A percentile compares a stretch with the other conserved stretches of the same genome.
phyloP scores from a whole-genome alignment of 1,140 invertebrate species.

The Drosophila nigromelanica region DNA sequence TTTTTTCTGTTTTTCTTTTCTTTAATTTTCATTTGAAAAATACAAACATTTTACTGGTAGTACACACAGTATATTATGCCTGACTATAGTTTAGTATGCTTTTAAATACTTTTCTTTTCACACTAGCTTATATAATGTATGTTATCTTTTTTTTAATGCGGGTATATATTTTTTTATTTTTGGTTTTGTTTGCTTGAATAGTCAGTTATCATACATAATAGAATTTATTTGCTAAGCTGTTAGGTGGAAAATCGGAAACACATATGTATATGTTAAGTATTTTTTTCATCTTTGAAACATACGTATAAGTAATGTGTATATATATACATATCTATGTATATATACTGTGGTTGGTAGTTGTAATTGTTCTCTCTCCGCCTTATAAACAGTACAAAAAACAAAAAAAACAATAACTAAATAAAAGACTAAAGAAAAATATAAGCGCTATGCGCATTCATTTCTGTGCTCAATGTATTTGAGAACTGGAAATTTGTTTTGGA shows the following conservation, averaged over 20 bases:
- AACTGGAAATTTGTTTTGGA: conserved; percentile 2
- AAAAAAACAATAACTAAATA: conserved; percentile 23
- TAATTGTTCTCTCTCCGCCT: conserved; percentile 4
- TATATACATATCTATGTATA: conserved; percentile 2
- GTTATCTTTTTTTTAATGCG: conserved; percentile 2
- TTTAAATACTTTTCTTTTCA: not conserved
- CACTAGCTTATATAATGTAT: conserved; percentile 8
- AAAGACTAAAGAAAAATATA: conserved; percentile 6
- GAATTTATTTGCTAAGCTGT: conserved; percentile 69
- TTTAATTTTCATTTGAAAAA: conserved; percentile 10
- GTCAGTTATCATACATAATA: conserved; percentile 33
- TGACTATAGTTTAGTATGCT: conserved; percentile 5
- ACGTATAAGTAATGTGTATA: conserved; percentile 14
- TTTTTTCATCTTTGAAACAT: conserved; percentile 30
- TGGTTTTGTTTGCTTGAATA: conserved; percentile 25
- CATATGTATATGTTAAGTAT: conserved; percentile 64
- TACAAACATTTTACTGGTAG: conserved; percentile 29
- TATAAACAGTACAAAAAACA: conserved; percentile 3
- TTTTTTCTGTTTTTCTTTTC: conserved; percentile 32
- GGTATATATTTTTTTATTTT: conserved; percentile 2
- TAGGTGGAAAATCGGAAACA: conserved; percentile 81
- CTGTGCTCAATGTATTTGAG: conserved; percentile 6
- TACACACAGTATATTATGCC: not conserved
- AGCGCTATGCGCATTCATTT: conserved; percentile 36
- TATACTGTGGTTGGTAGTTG: conserved; percentile 37